Evolutionary conservation across 2,113 vertebrate genomes (phyloP), one percentile per base, ranked within the genome.

Genomic region (Podarcis cretensis): DNA sequence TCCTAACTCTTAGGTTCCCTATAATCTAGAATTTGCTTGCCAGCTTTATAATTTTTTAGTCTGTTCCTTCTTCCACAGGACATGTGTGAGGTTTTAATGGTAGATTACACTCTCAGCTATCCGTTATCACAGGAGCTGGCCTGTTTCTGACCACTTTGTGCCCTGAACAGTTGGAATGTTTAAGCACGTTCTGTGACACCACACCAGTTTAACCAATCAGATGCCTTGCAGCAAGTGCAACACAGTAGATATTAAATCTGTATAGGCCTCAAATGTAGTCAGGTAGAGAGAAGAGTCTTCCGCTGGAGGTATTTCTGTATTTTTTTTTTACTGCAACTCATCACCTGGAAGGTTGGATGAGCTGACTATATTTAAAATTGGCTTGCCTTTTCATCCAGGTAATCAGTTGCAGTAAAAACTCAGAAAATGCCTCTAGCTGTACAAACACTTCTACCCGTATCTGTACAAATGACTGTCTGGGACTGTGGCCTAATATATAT

Each of bases 321-420:
- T 76, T 83, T 54, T 83, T 54, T 66, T 76, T 87, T 66, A 48
- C 71, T 20, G 37, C 37, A 54, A 37, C 85, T 35, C 57, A 76
- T 30, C 37, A 23, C 57, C 37, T 14, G 8, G 59, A n/a, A 59
- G 78, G 30, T 43, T 82, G 78, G 79, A 40, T 14, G 30, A 63
- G 35, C 37, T 40, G 66, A 69, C 73, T 87, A 82, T 68, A 65
- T 43, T 74, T 23, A 63, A 63, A 87, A 75, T 74, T 21, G 54
- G 48, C 27, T 82, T 74, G 54, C 37, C 69, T 75, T 71, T 87
- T 81, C 86, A 79, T 57, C 21, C 54, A 6, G 27, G 69, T 87
- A 82, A 65, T 87, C 77, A 48, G 16, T 48, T 87, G 69, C 35
- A 81, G 18, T 81, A 73, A 82, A 82, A 82, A 88, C 27, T 25